These are phyloP conservation scores for Dinothrombium tinctorium DNA, from an alignment of 1,140 invertebrate species.

Conservation along the genomic window DNA sequence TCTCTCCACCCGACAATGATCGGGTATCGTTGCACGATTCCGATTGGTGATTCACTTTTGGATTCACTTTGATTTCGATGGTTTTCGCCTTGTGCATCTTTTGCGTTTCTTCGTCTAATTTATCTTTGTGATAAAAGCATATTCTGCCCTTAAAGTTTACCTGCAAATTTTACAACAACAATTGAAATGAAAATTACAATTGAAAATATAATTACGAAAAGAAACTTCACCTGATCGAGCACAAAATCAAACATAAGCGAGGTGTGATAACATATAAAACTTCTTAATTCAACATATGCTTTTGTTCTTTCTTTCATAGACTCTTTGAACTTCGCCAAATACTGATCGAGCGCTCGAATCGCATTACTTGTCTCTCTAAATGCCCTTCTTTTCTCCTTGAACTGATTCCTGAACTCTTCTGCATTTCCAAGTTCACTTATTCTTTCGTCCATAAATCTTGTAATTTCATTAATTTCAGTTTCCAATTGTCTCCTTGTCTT, in stretches of 20 bases:
- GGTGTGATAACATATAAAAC: neutral
- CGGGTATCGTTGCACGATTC: constrained; percentile 9
- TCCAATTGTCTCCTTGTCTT: constrained; percentile 17
- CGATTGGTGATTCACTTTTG: constrained; percentile 12
- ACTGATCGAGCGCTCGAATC: neutral
- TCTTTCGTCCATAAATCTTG: constrained; percentile 10
- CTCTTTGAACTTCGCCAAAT: neutral
- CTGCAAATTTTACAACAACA: no score
- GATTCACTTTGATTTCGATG: constrained; percentile 9
- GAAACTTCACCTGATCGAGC: no score
- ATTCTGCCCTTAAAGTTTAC: neutral
- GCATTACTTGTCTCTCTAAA: neutral
- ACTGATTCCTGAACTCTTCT: neutral
- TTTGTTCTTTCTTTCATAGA: neutral
- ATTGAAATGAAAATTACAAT: no score
- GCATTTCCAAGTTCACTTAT: neutral
- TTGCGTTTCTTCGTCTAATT: neutral
- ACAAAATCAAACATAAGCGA: neutral
- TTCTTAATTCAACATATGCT: neutral
- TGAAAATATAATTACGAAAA: no score
- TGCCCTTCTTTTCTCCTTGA: neutral
- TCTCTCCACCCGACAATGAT: constrained; percentile 75
- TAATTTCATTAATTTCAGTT: constrained; percentile 20
- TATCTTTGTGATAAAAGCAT: neutral
- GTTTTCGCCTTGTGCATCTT: constrained; percentile 13